Percentiles rank a stretch among this genome's conserved stretches.
Conservation (phyloP, 2,888 invertebrate genomes). For the Glomeris marginata region DNA sequence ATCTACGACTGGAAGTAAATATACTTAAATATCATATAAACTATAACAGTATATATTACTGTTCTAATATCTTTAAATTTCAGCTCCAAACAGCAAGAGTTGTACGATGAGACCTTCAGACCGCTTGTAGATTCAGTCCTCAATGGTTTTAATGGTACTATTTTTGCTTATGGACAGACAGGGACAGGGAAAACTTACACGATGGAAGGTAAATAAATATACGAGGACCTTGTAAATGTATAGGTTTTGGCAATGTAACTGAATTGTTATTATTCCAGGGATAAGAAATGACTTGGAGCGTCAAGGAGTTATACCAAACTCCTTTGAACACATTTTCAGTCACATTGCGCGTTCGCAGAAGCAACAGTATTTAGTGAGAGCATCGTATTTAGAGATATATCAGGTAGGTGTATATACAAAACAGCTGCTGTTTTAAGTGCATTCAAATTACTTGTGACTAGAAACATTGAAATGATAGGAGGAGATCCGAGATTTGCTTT, state of each 20-base stretch:
- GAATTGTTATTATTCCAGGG: slow-evolving; percentile 33
- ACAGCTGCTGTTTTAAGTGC: slow-evolving; percentile 46
- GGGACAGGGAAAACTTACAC: slow-evolving; percentile 75
- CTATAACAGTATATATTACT: too few species aligned
- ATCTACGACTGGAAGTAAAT: slow-evolving; percentile 74
- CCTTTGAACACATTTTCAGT: slow-evolving; percentile 93
- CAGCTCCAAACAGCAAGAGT: slow-evolving; percentile 70
- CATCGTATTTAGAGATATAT: slow-evolving; percentile 95
- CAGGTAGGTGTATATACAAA: slow-evolving; percentile 45
- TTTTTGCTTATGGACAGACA: slow-evolving; percentile 98
- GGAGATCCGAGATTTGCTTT: slow-evolving; percentile 48
- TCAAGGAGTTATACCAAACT: slow-evolving; percentile 82
- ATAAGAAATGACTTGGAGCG: slow-evolving; percentile 45
- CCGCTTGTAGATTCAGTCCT: slow-evolving; percentile 89
- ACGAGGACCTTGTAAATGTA: neutral
- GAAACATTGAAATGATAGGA: slow-evolving; percentile 29
- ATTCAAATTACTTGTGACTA: slow-evolving; percentile 4
- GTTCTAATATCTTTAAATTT: too few species aligned
- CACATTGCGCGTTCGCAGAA: slow-evolving; percentile 84
- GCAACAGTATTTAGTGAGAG: slow-evolving; percentile 87
- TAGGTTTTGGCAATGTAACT: neutral
- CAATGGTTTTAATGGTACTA: slow-evolving; percentile 96
- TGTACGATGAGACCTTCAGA: slow-evolving; percentile 92
- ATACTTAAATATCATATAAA: too few species aligned
- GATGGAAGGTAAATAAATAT: slow-evolving; percentile 41